Evolutionary conservation across 1,140 invertebrate genomes (phyloP), one percentile per base, ranked within the genome.

Genomic region (Polypedilum vanderplanki): DNA sequence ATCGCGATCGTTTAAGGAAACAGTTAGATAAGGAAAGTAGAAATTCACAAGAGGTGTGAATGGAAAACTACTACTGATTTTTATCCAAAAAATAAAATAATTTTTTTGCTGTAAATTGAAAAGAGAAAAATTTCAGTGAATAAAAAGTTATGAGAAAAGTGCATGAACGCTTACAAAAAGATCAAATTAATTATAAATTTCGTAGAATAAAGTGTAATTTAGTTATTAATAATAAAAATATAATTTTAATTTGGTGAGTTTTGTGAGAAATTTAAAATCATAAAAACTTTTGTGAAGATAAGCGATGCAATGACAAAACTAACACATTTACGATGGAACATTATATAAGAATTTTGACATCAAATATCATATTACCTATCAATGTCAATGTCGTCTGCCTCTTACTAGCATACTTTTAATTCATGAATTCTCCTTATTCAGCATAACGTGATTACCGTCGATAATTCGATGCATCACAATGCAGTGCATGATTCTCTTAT

Each of bases 151-250:
- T 70, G 65, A 70, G 65, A 70, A 70, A 70, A 22, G 17, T 22
- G 15, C 65, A 70, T 70, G 15, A 70, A 70, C 3, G 20, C 7
- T 18, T 18, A 1, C 3, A 9, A n/a, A 70, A 70, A 12, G 20
- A 70, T 70, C 65, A 70, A 70, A 20, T 70, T 18, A 70, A 70
- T 70, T 70, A 70, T 70, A 70, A 70, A 70, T 70, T 22, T 20
- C 65, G 65, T 22, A 70, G 65, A 18, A 70, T 70, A 20, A 70
- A 70, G 65, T 8, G 5, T 20, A 18, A 20, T 70, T 70, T 70
- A 70, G 8, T 20, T 70, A 22, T 8, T 7, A 22, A 70, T 8
- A 18, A 1, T 57, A n/a, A 12, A 4, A 15, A 15, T 57, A 12
- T 15, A 15, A 57, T 57, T 57, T 8, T 57, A 3, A 20, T 70